phyloP scores from a whole-genome alignment of 2,113 vertebrate species.

The Raja brachyura region DNA sequence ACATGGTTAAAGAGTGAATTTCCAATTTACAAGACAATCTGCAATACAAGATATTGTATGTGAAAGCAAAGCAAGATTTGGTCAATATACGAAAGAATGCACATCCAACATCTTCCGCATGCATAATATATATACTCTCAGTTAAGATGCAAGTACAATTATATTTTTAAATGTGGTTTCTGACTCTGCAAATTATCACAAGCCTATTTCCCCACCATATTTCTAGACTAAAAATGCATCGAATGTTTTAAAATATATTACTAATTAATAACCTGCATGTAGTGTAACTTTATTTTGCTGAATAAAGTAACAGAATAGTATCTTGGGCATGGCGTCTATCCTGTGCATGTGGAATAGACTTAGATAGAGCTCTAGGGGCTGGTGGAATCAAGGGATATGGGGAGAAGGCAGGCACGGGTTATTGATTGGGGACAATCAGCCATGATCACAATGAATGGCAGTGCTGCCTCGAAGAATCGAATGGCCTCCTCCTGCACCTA shows the following conservation, averaged over 20 bases:
- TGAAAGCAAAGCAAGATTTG: background rate
- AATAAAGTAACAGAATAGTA: background rate
- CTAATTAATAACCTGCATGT: background rate
- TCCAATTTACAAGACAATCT: background rate
- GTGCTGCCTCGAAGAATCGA: too few species aligned
- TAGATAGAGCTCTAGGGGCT: too few species aligned
- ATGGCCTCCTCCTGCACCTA: too few species aligned
- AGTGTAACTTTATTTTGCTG: conserved; percentile 4
- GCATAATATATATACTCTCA: background rate
- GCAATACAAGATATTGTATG: background rate
- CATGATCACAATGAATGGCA: too few species aligned
- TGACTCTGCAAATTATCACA: background rate
- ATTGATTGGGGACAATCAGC: too few species aligned
- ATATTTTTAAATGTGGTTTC: background rate
- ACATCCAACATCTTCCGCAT: background rate
- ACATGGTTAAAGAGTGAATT: background rate
- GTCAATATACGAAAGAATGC: background rate
- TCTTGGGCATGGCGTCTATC: too few species aligned
- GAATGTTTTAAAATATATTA: background rate
- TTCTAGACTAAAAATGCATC: background rate
- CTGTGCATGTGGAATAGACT: background rate
- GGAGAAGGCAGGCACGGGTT: too few species aligned
- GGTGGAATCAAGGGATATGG: too few species aligned
- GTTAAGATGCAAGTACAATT: background rate
- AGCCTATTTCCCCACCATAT: background rate